Conservation (phyloP, 2,888 invertebrate species). For the Hyposoter dolosus region DNA sequence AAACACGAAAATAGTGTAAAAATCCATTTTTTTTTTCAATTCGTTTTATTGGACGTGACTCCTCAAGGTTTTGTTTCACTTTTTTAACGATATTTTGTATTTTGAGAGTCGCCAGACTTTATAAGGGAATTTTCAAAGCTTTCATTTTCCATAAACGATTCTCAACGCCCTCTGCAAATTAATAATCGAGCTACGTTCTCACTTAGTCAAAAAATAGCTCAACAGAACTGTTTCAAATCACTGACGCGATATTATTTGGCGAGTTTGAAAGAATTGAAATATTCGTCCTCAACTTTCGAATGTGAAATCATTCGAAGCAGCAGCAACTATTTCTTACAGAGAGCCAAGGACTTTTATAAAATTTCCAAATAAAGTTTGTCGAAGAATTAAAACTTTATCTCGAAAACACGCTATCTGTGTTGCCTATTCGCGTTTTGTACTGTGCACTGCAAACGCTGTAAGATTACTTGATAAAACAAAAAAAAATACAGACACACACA, state of each 20-base stretch:
- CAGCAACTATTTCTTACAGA: neutral
- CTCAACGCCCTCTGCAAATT: neutral
- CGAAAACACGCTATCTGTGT: conserved; percentile 7
- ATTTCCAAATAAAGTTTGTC: conserved; percentile 19
- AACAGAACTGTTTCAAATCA: neutral
- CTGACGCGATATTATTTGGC: neutral
- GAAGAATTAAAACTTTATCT: neutral
- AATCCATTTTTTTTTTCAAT: neutral
- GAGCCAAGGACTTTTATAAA: conserved; percentile 10
- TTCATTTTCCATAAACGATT: neutral
- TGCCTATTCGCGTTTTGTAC: conserved; percentile 51
- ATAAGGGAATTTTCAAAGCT: neutral
- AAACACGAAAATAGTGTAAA: neutral
- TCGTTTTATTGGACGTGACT: neutral
- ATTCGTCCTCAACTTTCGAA: neutral
- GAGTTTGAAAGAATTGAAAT: neutral
- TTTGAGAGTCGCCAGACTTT: neutral
- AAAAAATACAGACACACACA: conserved; percentile 21
- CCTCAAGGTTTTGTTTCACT: neutral
- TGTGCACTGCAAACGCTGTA: conserved; percentile 56
- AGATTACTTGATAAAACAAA: conserved; percentile 42
- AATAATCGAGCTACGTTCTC: neutral
- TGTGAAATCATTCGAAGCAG: neutral
- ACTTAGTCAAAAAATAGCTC: neutral
- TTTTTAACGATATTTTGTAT: neutral